phyloP scores from a whole-genome alignment of 2,113 vertebrate species.

The Callocephalon fimbriatum region DNA sequence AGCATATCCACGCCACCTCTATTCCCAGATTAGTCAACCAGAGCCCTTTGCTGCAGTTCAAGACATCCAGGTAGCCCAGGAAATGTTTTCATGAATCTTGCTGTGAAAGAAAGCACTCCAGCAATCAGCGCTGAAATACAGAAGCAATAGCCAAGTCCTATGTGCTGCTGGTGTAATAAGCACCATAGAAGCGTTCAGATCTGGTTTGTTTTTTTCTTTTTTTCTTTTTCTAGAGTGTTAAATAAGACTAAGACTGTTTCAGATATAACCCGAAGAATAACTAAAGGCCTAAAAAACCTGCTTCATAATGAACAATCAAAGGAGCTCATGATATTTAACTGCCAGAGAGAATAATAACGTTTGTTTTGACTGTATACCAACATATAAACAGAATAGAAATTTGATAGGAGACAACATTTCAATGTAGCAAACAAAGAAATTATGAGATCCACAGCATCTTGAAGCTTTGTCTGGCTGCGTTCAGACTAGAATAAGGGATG shows the following conservation, averaged over 20 bases:
- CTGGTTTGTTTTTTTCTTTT: neutral
- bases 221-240: neutral
- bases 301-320: neutral
- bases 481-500: neutral
- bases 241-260: accelerated
- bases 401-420: neutral
- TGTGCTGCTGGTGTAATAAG: neutral
- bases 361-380: neutral
- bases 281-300: neutral
- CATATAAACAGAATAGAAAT: neutral
- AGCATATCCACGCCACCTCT: neutral
- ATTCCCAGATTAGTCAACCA: neutral
- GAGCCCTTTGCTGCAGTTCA: neutral
- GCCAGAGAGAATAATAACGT: neutral
- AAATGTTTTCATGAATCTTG: neutral
- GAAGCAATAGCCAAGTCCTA: neutral
- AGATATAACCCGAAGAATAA: neutral
- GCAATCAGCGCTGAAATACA: neutral
- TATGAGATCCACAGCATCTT: neutral
- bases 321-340: neutral
- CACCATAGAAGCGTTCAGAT: neutral
- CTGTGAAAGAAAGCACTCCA: neutral
- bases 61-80: neutral
- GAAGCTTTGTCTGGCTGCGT: neutral
- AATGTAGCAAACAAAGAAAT: neutral